A percentile compares a stretch with the other conserved stretches of the same genome.
phyloP scores from a whole-genome alignment of 2,113 vertebrate species.

The Cavia porcellus region DNA sequence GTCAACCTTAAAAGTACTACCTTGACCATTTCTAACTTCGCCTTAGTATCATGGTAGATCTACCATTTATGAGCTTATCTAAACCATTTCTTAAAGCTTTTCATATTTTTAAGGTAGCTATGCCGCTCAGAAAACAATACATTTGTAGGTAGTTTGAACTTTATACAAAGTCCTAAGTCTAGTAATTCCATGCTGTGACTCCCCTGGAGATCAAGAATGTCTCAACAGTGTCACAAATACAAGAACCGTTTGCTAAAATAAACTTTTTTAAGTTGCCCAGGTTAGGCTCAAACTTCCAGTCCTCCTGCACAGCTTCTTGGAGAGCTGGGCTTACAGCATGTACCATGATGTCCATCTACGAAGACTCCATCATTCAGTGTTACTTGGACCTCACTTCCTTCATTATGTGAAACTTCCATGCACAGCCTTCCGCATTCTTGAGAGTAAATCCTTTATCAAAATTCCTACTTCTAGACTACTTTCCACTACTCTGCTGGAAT shows the following conservation, averaged over 20 bases:
- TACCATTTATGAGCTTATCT: constrained; percentile 3
- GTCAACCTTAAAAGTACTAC: not conserved
- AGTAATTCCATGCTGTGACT: no score
- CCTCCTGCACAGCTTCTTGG: not conserved
- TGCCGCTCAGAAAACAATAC: constrained; percentile 24
- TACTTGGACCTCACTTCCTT: not conserved
- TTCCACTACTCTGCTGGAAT: not conserved
- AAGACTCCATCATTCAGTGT: not conserved
- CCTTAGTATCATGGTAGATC: not conserved
- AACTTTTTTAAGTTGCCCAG: not conserved
- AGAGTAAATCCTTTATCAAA: not conserved
- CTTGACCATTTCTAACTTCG: not conserved
- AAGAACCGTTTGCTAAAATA: not conserved
- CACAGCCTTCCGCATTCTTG: not conserved
- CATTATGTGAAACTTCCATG: not conserved
- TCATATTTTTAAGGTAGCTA: constrained; percentile 20
- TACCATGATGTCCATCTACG: not conserved
- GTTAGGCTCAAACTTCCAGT: not conserved
- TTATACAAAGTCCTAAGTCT: not conserved
- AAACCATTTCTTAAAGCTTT: constrained; percentile 45
- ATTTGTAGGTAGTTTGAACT: not conserved
- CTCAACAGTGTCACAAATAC: not conserved
- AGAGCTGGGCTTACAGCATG: not conserved
- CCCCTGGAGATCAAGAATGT: no score
- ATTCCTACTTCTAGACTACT: not conserved